Evolutionary conservation across 92 coral and sea anemone species (phyloP), one percentile per base, ranked within the genome.

Genomic region (Palythoa grandiflora): DNA sequence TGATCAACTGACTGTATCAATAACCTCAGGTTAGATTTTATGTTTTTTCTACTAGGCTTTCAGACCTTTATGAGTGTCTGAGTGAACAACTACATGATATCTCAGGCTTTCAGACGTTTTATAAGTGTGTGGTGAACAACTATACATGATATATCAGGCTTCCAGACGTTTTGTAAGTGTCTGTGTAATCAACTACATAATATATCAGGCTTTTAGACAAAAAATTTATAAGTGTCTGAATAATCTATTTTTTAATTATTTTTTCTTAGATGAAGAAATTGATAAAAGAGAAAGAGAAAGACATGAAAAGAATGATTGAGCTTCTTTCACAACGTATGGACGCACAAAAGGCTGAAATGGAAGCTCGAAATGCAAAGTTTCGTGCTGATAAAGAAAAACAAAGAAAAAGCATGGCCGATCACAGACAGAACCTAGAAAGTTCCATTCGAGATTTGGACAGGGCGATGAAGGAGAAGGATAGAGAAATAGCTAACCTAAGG

Each of bases 381-480:
- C 73, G 86, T 20, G 63, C 75, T 36, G 86, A 66, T 61, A 81
- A 20, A 71, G 60, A 66, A 35, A 47, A 47, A 16, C 86, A 81
- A 50, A 66, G 75, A 16, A 44, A 39, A 37, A 19, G 9, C 73
- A 66, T 81, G 53, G 86, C 75, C 21, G 21, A 52, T 6, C 86
- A 14, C 3, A 44, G 86, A 81, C 75, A 68, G 39, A 13, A 63
- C 20, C 51, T 81, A 40, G 76, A 81, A 52, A 36, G 63, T 15
- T 65, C 86, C 59, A 81, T 81, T 39, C 44, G 40, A 20, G 86
- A 81, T 11, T 68, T 81, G 75, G 86, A 81, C 60, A 51, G 61
- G 13, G 44, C 20, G 8, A 81, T 81, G 4, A 81, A 66, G 66
- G 75, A 81, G 40, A 66, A 38, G 20, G 86, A 51, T 35, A 48